Evolutionary conservation across 2,113 vertebrate genomes (phyloP), one percentile per base, ranked within the genome.

Genomic region (Cromileptes altivelis): DNA sequence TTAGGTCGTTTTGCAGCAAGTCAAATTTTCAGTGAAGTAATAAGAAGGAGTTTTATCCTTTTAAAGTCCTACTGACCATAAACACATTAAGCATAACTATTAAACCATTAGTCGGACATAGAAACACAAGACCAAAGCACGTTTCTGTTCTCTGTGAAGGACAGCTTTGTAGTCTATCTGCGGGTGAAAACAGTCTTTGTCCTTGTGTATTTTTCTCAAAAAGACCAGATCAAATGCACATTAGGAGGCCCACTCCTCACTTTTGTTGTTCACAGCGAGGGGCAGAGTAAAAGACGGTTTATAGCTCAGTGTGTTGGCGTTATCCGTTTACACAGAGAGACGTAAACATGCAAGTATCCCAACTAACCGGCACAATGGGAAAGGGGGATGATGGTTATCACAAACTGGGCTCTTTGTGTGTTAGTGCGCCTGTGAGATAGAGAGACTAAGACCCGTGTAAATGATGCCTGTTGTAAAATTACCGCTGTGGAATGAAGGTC

Each of bases 221-320:
- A 50, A 85, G 68, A 75, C 1, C 63, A 70, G 70, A 89, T 91
- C 81, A 88, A 84, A 89, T 63, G 3, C 80, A 9, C 81, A 78
- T 62, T 49, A 56, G 88, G 85, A 55, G 83, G 79, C 33, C 84
- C 19, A 33, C 57, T 30, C 37, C 49, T 85, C 60, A 58, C 71
- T 81, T 72, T n/a, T 78, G 79, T 57, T 64, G 57, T 78, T 84
- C 75, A 19, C 63, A 81, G 55, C 58, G 40, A 64, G 71, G 33
- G 47, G 72, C 65, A 19, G 73, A 70, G 45, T 49, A 30, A 80
- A 70, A 64, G 37, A 55, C 6, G 6, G 75, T 71, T 80, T 70
- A 58, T 52, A 60, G 71, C 50, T 64, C 81, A 63, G 80, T 62
- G 68, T 78, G 82, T 25, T 56, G 76, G 62, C 62, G 81, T 89